phyloP scores from a whole-genome alignment of 2,797 vertebrate genomes.

The Intellagama lesueurii region DNA sequence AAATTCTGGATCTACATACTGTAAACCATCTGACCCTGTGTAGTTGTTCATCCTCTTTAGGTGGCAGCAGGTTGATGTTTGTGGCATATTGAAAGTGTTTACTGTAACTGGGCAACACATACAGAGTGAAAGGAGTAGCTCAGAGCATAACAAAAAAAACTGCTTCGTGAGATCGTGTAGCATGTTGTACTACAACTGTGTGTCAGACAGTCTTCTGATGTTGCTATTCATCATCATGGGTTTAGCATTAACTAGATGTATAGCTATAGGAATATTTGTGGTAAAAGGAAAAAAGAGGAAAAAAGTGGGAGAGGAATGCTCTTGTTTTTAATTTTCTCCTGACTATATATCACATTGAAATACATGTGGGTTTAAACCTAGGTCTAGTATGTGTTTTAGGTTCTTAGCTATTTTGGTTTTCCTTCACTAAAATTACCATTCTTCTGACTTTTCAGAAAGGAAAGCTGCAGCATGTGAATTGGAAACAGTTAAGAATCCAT shows the following conservation, averaged over 20 bases:
- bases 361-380: not conserved
- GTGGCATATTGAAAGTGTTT: not conserved
- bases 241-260: not conserved
- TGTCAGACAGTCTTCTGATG: not conserved
- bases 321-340: not conserved
- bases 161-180: not conserved
- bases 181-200: not conserved
- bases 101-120: not conserved
- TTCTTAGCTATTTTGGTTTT: not conserved
- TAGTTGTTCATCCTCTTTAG: too few relatives aligned
- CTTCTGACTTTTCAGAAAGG: not conserved
- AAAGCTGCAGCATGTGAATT: not conserved
- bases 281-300: not conserved
- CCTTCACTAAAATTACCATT: not conserved
- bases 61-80: not conserved
- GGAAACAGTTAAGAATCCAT: not conserved
- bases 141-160: not conserved
- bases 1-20: too few relatives aligned
- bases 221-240: not conserved
- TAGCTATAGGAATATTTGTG: not conserved
- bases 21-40: too few relatives aligned
- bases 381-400: not conserved
- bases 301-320: not conserved
- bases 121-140: not conserved
- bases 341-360: not conserved